Evolutionary conservation across 2,113 vertebrate genomes (phyloP).

Genomic region (Scomber japonicus): DNA sequence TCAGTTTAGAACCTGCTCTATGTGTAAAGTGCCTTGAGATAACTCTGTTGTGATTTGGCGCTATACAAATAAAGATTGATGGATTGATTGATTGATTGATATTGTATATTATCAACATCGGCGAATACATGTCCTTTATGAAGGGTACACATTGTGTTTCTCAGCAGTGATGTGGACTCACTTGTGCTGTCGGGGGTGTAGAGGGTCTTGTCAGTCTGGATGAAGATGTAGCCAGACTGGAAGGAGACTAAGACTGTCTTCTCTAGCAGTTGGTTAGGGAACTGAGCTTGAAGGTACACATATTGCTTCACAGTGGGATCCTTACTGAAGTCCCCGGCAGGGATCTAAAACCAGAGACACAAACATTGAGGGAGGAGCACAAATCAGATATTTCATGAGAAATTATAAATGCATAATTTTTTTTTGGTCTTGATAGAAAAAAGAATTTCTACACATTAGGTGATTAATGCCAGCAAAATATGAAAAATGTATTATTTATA

Average conservation of each 20-base stretch:
- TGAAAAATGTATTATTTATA: too few species aligned
- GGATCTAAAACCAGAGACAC: conserved; percentile 61
- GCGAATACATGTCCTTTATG: neutral
- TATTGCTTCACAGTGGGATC: conserved; percentile 72
- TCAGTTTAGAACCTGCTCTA: too few species aligned
- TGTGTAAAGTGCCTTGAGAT: too few species aligned
- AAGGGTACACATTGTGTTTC: neutral
- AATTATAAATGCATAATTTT: neutral
- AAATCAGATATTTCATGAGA: too few species aligned
- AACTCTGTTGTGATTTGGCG: too few species aligned
- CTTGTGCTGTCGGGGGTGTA: conserved; percentile 79
- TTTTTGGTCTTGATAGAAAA: neutral
- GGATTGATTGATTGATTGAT: too few species aligned
- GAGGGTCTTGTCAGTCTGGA: conserved; percentile 83
- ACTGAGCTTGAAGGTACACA: conserved; percentile 74
- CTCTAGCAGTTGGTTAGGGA: conserved; percentile 68
- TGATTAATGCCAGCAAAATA: too few species aligned
- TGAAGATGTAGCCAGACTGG: conserved; percentile 82
- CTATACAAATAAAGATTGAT: too few species aligned
- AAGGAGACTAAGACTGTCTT: conserved; percentile 80
- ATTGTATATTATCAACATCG: too few species aligned
- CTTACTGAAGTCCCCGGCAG: conserved; percentile 46
- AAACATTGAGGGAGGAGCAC: neutral
- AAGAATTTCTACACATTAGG: too few species aligned
- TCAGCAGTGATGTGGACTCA: conserved; percentile 18